Conservation (phyloP, 2,797 vertebrate species). For the Gouania willdenowi region DNA sequence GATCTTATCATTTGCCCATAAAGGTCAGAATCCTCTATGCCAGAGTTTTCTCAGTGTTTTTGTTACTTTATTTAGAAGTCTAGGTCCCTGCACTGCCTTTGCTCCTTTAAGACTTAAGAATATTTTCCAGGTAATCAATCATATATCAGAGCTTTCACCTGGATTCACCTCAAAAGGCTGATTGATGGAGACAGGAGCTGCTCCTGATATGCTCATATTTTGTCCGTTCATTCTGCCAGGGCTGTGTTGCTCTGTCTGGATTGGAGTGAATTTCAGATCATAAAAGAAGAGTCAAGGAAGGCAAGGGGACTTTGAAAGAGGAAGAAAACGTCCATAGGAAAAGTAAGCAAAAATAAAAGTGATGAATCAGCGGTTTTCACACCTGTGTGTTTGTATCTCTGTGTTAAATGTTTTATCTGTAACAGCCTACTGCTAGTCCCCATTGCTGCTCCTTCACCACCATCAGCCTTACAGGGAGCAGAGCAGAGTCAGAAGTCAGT, state of each 20-base stretch:
- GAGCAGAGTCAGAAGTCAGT: constrained; percentile 44
- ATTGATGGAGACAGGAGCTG: constrained; percentile 51
- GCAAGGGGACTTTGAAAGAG: constrained; percentile 33
- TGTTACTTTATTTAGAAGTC: not conserved
- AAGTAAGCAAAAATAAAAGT: constrained; percentile 23
- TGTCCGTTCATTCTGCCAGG: constrained; percentile 42
- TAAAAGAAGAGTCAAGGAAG: constrained; percentile 35
- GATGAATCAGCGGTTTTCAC: constrained; percentile 52
- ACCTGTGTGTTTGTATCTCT: constrained; percentile 9
- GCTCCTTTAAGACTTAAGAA: constrained; percentile 25
- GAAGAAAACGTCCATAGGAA: too few relatives aligned
- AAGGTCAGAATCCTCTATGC: too few relatives aligned
- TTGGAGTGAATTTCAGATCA: constrained; percentile 53
- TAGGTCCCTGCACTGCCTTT: constrained; percentile 24
- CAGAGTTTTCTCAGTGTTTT: constrained; percentile 14
- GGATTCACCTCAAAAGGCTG: constrained; percentile 51
- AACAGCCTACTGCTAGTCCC: constrained; percentile 28
- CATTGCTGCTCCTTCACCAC: constrained; percentile 22
- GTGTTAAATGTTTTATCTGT: constrained; percentile 36
- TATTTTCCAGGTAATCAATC: constrained; percentile 48
- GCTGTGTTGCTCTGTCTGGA: constrained; percentile 16
- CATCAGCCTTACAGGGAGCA: constrained; percentile 66
- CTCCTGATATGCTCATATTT: constrained; percentile 55
- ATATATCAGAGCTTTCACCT: constrained; percentile 42
- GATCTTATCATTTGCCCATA: too few relatives aligned